Conservation (phyloP, 2,888 invertebrate genomes). For the Gymnoscelis rufifasciata region DNA sequence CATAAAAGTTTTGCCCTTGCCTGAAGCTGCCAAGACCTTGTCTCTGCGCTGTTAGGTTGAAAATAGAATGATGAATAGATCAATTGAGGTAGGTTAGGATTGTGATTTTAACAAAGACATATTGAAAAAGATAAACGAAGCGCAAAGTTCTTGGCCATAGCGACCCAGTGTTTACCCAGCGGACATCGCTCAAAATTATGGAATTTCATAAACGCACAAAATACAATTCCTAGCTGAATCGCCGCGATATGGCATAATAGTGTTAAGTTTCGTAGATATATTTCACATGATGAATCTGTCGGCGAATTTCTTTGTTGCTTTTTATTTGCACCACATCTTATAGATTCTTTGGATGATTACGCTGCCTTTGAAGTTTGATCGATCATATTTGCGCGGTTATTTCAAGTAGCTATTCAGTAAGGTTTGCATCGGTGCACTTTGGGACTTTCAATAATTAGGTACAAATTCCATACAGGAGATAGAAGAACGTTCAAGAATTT, state of each 20-base stretch:
- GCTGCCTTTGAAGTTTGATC: slow-evolving; percentile 17
- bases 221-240: slow-evolving; percentile 55
- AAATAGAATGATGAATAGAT: slow-evolving; percentile 18
- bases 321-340: slow-evolving; percentile 31
- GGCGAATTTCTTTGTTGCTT: slow-evolving; percentile 43
- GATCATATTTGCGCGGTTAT: slow-evolving; percentile 12
- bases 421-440: not conserved
- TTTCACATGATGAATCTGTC: slow-evolving; percentile 68
- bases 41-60: slow-evolving; percentile 22
- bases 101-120: slow-evolving; percentile 47
- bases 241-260: slow-evolving; percentile 53
- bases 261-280: slow-evolving; percentile 71
- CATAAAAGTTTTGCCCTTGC: slow-evolving; percentile 13
- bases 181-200: slow-evolving; percentile 57
- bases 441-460: too few species aligned
- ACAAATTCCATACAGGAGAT: too few species aligned
- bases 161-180: slow-evolving; percentile 64
- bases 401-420: not conserved
- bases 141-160: slow-evolving; percentile 67
- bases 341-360: slow-evolving; percentile 14
- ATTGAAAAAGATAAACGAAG: slow-evolving; percentile 63
- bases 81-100: slow-evolving; percentile 20
- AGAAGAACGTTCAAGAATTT: too few species aligned
- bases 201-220: slow-evolving; percentile 56
- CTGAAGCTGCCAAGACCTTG: slow-evolving; percentile 24